Conservation (phyloP, 2,113 vertebrate genomes). For the Oncorhynchus mykiss region DNA sequence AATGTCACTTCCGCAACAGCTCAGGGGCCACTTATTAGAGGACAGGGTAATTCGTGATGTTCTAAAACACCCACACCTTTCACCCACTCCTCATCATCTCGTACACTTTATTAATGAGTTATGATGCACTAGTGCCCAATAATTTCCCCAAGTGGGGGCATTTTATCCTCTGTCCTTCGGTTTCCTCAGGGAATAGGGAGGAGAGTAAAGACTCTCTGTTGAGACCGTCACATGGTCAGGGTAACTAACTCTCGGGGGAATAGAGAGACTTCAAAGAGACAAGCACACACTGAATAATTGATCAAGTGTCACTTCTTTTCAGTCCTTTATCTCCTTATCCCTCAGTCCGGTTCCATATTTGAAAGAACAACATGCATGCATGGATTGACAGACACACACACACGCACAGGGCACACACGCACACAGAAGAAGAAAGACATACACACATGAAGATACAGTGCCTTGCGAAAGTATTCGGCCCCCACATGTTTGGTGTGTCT, state of each 20-base stretch:
- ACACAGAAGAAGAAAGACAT: background rate
- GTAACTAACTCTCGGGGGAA: no score
- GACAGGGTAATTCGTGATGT: background rate
- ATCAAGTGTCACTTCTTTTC: background rate
- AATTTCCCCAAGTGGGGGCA: background rate
- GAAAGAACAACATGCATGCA: no score
- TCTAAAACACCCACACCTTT: background rate
- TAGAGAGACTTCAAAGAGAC: slow-evolving; percentile 1
- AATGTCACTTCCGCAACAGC: background rate
- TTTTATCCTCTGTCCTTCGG: background rate
- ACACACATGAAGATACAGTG: background rate
- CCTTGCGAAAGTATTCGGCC: no score
- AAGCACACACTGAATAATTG: background rate
- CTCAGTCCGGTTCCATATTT: background rate
- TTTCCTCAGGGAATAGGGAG: no score
- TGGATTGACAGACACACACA: background rate
- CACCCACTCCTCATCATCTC: background rate
- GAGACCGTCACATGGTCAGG: no score
- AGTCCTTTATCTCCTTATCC: background rate
- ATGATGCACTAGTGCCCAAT: background rate
- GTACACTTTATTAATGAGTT: background rate
- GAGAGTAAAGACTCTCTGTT: no score
- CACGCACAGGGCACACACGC: background rate
- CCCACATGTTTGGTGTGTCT: no score
- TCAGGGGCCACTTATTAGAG: slow-evolving; percentile 4